Evolutionary conservation across 1,140 invertebrate genomes (phyloP).

Genomic region (Coptotermes formosanus): DNA sequence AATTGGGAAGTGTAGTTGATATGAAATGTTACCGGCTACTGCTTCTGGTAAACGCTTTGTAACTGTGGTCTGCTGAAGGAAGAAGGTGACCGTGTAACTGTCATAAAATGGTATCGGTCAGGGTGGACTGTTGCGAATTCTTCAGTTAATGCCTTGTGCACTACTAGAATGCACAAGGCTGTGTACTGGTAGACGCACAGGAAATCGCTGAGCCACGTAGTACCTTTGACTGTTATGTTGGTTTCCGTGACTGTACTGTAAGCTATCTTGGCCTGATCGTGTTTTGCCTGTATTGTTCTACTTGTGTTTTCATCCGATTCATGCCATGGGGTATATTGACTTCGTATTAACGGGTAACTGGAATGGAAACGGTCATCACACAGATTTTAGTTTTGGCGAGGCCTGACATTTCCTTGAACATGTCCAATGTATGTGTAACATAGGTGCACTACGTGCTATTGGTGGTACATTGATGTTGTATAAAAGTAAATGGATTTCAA

Average conservation of each 20-base stretch:
- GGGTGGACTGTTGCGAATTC: too few species aligned
- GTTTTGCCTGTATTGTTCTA: not conserved
- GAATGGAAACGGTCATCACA: not conserved
- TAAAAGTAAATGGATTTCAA: too few species aligned
- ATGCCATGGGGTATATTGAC: not conserved
- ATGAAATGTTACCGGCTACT: too few species aligned
- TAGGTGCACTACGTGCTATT: too few species aligned
- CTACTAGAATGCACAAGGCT: not conserved
- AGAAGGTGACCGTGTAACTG: too few species aligned
- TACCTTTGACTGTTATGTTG: not conserved
- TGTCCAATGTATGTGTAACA: not conserved
- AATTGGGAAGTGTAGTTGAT: too few species aligned
- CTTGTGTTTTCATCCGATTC: constrained; percentile 15
- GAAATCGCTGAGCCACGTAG: too few species aligned
- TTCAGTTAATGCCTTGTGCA: too few species aligned
- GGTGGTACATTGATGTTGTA: too few species aligned
- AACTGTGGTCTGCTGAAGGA: too few species aligned
- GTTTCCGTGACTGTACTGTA: not conserved
- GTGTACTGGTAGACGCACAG: not conserved
- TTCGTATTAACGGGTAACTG: not conserved
- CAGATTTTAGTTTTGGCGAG: not conserved
- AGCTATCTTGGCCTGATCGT: not conserved
- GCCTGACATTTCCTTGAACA: not conserved
- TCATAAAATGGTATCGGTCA: too few species aligned
- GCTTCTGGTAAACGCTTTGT: too few species aligned